Base-by-base conservation (phyloP, 2,113 vertebrate species). In the Solea senegalensis region DNA sequence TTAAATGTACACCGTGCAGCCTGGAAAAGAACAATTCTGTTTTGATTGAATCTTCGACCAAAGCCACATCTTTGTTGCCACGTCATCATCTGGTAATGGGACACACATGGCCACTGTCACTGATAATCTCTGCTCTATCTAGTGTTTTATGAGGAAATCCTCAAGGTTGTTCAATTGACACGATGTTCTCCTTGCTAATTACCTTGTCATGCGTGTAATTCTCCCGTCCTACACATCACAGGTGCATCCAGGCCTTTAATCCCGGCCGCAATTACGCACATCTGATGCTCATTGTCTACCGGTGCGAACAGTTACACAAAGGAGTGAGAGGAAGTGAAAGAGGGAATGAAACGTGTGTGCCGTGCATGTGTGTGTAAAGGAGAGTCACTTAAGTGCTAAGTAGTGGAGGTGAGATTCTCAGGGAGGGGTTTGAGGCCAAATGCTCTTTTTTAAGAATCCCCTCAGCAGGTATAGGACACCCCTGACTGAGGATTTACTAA, bases 231-330 rank as follows among this genome's bases (percentile, higher is more conserved):
- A 67, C 51, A 71, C 67, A 78, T 77, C 87, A 74, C 83, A 88
- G 86, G 88, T 89, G 78, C 66, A 56, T 72, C 53, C 75, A 57
- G 46, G 63, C 49, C 74, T 76, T 87, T 55, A 77, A 83, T 86
- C 84, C 57, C 69, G 52, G 69, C 52, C 5, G 76, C 67, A 67
- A 75, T 86, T 87, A 80, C 16, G 44, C 78, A 88, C 87, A 91
- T 89, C 84, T 89, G 90, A 89, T 82, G 74, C 52, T 86, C 84
- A 84, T 90, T 82, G 83, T 81, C 69, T 77, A 65, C 34, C 61
- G 27, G 74, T n/a, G 70, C 72, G 76, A 51, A 12, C 65, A 44
- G 72, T 58, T 72, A 21, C 41, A 65, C 56, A 27, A 77, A 65
- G 53, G 52, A 65, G 72, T 0, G 16, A 52, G 55, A 66, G 77